phyloP scores from a whole-genome alignment of 2,888 invertebrate species.

The Hirtodrosophila trivittata region DNA sequence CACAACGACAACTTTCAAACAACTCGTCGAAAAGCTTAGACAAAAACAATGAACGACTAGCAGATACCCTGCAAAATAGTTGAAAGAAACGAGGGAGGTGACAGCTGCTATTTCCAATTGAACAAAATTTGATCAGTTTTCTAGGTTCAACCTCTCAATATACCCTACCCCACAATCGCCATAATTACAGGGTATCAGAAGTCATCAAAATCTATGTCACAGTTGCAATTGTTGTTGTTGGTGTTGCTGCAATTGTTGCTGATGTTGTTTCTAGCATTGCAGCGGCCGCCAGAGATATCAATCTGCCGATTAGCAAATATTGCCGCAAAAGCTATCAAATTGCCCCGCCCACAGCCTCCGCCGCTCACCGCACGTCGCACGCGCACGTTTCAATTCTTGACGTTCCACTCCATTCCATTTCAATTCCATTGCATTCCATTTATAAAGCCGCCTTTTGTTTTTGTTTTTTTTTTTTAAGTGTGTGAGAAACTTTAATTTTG shows the following conservation, averaged over 20 bases:
- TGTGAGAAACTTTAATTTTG: conserved; percentile 48
- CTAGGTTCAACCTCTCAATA: too few relatives aligned
- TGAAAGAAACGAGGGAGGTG: too few relatives aligned
- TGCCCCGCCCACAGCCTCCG: background rate
- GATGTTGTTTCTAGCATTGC: conserved; percentile 16
- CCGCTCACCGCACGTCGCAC: background rate
- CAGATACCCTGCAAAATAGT: background rate
- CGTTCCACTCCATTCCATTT: conserved; percentile 6
- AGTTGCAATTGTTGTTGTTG: conserved; percentile 22
- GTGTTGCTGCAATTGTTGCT: conserved; percentile 8
- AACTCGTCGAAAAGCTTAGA: background rate
- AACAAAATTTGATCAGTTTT: too few relatives aligned
- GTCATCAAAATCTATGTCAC: conserved; percentile 28
- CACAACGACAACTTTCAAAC: conserved; percentile 47
- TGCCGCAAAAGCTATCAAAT: conserved; percentile 52
- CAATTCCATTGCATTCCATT: background rate
- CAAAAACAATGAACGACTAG: background rate
- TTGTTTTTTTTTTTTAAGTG: conserved; percentile 12
- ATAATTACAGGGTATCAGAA: conserved; percentile 13
- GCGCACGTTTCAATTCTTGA: conserved; percentile 22
- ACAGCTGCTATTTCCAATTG: too few relatives aligned
- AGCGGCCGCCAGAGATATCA: conserved; percentile 37
- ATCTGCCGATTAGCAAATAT: conserved; percentile 49
- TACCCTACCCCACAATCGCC: background rate
- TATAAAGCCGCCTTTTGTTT: conserved; percentile 12